Conservation (phyloP, 2,888 invertebrate species). For the Chrysolina oricalcia region DNA sequence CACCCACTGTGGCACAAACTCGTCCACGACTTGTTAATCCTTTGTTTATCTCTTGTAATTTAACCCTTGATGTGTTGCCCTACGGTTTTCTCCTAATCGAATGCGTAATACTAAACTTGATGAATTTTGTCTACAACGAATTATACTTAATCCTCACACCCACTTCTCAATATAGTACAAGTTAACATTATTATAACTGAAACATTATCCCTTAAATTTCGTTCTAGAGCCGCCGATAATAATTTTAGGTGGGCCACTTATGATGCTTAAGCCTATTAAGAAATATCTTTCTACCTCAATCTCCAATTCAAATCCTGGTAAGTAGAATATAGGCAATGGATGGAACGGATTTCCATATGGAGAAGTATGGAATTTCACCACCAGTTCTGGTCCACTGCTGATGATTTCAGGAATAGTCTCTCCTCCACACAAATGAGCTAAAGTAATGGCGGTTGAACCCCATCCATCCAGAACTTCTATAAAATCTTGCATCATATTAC, state of each 20-base stretch:
- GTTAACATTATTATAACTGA: too few species aligned
- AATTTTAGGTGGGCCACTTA: neutral
- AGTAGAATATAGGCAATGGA: slow-evolving; percentile 83
- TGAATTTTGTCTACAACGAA: too few species aligned
- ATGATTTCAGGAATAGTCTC: slow-evolving; percentile 87
- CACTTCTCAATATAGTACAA: too few species aligned
- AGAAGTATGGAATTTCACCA: slow-evolving; percentile 87
- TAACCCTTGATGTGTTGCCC: too few species aligned
- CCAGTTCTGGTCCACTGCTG: slow-evolving; percentile 84
- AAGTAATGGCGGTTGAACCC: slow-evolving; percentile 80
- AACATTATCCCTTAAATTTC: too few species aligned
- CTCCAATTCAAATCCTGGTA: slow-evolving; percentile 88
- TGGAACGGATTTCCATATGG: slow-evolving; percentile 88
- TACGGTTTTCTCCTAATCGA: too few species aligned
- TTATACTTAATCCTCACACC: too few species aligned
- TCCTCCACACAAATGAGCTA: slow-evolving; percentile 87
- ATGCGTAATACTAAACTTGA: too few species aligned
- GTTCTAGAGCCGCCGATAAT: too few species aligned
- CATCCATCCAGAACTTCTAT: slow-evolving; percentile 87
- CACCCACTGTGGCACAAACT: too few species aligned
- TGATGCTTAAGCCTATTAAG: neutral
- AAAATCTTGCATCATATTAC: slow-evolving; percentile 87
- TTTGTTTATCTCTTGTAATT: too few species aligned
- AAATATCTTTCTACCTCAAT: slow-evolving; percentile 77
- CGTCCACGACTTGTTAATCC: too few species aligned